Evolutionary conservation across 2,113 vertebrate species (phyloP), one percentile per base, ranked within the genome.

Genomic region (Nansenia antarctica): DNA sequence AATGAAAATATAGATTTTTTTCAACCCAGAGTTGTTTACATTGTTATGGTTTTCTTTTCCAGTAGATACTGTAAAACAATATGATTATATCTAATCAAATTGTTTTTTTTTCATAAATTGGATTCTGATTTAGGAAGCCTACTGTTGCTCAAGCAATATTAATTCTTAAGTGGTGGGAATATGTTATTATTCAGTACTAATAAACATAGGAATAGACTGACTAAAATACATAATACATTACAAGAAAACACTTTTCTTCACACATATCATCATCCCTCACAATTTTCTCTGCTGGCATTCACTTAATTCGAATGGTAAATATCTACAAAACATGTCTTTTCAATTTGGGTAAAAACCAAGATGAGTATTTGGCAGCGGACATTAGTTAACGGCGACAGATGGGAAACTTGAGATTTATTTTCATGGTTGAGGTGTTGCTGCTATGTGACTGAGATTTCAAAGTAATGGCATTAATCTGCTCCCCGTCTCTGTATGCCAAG

Each of bases 391-490:
- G 6, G 12, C 79, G 77, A 86, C 81, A 88, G 79, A 83, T 90
- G 45, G 86, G 70, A 71, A 90, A 67, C 69, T 79, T 61, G 26
- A 90, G 88, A 89, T 88, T 83, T 66, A 80, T 86, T 90, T 88
- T 82, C 60, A 70, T 76, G 61, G 62, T 71, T 72, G 71, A 73
- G 71, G 72, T 71, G 70, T 59, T 24, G 32, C 62, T 39, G 73
- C 58, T 67, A 74, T 88, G 86, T 75, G 83, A 88, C 61, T 84
- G 67, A 87, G 76, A 78, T 88, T 81, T 87, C 72, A 88, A 85
- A 88, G 78, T 73, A 71, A 66, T 53, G 65, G 73, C 81, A 89
- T 90, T 90, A 90, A 90, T 90, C 89, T 74, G 78, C 78, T 70
- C 71, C 62, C 59, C 58, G 81, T 78, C 70, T 72, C 73, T 20